Percentiles rank a stretch among this genome's conserved stretches.
These are phyloP conservation scores for Rhinophrynus dorsalis DNA, from an alignment of 2,797 vertebrate genomes.

Conservation along the genomic window DNA sequence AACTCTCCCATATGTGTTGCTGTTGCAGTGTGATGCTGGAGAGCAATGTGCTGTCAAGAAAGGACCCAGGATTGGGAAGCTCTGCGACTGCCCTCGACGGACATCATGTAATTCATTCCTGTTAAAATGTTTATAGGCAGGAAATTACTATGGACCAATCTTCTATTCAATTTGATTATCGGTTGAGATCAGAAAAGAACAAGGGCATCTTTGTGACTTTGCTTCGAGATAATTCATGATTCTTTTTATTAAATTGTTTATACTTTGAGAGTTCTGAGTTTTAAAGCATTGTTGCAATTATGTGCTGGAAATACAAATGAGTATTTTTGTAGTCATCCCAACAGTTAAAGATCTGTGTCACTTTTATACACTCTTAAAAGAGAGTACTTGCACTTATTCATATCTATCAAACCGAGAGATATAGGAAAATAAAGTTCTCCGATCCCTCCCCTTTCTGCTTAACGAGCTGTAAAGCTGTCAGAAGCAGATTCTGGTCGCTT, in stretches of 20 bases:
- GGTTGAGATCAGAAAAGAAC: not conserved
- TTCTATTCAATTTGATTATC: not conserved
- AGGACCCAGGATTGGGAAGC: slow-evolving; percentile 74
- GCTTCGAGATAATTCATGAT: not conserved
- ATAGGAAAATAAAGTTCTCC: too few relatives aligned
- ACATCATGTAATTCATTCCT: slow-evolving; percentile 78
- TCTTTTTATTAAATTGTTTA: not conserved
- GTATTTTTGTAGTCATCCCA: not conserved
- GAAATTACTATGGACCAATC: not conserved
- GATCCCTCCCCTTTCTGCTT: too few relatives aligned
- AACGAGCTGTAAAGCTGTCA: too few relatives aligned
- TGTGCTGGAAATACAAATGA: not conserved
- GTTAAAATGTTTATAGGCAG: slow-evolving; percentile 72
- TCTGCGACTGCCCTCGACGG: slow-evolving; percentile 75
- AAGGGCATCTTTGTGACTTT: not conserved
- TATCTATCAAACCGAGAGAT: too few relatives aligned
- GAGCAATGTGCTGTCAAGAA: slow-evolving; percentile 76
- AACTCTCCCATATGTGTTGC: slow-evolving; percentile 8
- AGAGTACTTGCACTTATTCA: too few relatives aligned
- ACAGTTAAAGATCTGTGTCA: not conserved
- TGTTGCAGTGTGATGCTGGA: slow-evolving; percentile 72
- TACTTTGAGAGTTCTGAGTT: not conserved
- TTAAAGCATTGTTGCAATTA: not conserved
- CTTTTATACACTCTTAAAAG: too few relatives aligned
- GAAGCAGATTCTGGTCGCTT: too few relatives aligned